Evolutionary conservation across 2,797 vertebrate species (phyloP).

Genomic region (Hydrophis major): DNA sequence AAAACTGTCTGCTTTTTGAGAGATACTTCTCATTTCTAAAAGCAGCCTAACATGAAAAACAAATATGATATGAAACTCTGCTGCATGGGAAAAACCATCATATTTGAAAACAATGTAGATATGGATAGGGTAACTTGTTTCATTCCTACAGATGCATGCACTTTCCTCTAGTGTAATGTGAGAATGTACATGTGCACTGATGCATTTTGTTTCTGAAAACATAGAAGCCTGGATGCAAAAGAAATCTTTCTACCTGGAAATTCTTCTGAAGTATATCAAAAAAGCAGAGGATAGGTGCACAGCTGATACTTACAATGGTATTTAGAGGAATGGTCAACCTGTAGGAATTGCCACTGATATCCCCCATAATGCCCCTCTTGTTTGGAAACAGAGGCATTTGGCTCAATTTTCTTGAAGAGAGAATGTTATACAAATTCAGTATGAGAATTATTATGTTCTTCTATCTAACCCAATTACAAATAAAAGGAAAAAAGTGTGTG

Average conservation of each 20-base stretch:
- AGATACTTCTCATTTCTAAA: neutral
- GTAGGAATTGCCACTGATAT: neutral
- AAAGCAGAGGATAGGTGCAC: neutral
- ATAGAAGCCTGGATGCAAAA: neutral
- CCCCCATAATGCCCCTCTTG: neutral
- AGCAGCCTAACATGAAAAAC: slow-evolving; percentile 7
- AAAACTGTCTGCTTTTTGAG: neutral
- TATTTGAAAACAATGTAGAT: slow-evolving; percentile 11
- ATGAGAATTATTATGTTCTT: neutral
- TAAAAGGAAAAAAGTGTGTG: neutral
- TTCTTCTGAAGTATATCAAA: neutral
- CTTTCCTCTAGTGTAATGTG: neutral
- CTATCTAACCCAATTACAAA: neutral
- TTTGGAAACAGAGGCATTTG: neutral
- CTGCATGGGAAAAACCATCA: neutral
- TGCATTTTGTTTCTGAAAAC: neutral
- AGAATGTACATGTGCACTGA: neutral
- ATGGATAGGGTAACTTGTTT: slow-evolving; percentile 4
- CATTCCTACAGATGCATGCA: neutral
- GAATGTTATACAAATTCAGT: neutral
- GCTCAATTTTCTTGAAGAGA: neutral
- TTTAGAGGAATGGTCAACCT: neutral
- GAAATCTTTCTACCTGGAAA: neutral
- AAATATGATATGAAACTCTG: neutral
- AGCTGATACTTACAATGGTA: neutral